phyloP scores from a whole-genome alignment of 2,113 vertebrate genomes.

The Aix galericulata region DNA sequence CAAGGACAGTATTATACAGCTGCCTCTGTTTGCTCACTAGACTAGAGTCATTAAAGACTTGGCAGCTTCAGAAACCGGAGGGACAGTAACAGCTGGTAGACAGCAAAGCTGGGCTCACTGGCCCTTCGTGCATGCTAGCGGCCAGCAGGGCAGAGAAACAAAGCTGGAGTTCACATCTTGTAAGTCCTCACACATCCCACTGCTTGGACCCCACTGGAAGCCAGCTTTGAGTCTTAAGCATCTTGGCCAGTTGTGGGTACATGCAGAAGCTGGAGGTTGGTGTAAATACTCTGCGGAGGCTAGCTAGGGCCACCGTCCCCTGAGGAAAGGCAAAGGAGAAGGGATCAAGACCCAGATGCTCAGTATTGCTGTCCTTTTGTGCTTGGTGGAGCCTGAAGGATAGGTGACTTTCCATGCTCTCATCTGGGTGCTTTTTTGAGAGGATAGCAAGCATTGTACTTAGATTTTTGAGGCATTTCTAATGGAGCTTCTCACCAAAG shows the following conservation, averaged over 20 bases:
- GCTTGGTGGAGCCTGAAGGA: neutral
- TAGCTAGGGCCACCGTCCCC: neutral
- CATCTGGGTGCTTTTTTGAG: neutral
- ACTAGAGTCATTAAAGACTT: neutral
- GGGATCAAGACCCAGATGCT: neutral
- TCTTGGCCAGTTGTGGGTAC: fast-evolving
- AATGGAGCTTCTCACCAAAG: neutral
- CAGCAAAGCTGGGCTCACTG: neutral
- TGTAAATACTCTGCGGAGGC: neutral
- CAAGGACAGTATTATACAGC: neutral
- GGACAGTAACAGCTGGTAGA: neutral
- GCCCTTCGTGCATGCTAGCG: neutral
- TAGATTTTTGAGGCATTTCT: neutral
- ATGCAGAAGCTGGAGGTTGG: neutral
- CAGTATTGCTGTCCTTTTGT: neutral
- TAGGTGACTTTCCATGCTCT: neutral
- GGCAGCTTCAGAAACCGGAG: neutral
- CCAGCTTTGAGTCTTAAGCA: neutral
- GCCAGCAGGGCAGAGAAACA: neutral
- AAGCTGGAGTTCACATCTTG: neutral
- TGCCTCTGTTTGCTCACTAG: neutral
- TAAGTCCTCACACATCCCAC: neutral
- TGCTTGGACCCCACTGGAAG: neutral
- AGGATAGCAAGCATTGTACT: neutral
- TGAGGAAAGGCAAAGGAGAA: neutral